A percentile compares a stretch with the other conserved stretches of the same genome.
phyloP scores from a whole-genome alignment of 2,797 vertebrate species.

The Falco biarmicus region DNA sequence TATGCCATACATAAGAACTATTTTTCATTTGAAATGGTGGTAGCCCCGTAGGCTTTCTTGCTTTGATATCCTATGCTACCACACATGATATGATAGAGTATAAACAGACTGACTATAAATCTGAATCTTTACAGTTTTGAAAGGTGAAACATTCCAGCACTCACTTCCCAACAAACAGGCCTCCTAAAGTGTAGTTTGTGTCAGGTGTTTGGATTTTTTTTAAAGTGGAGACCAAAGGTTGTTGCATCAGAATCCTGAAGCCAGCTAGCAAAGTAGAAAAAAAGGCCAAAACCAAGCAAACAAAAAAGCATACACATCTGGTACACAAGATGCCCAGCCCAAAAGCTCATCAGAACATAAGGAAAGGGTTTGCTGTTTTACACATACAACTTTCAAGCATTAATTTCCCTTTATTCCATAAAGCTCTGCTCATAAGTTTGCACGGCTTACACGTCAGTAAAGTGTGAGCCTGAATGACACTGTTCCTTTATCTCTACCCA shows the following conservation, averaged over 20 bases:
- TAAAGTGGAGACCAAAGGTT: background rate
- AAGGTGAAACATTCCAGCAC: slow-evolving; percentile 58
- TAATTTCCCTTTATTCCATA: background rate
- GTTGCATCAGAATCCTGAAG: background rate
- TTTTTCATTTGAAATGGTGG: slow-evolving; percentile 75
- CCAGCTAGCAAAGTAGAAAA: background rate
- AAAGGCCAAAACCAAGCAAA: background rate
- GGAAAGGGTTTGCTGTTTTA: background rate
- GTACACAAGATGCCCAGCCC: background rate
- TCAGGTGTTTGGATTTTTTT: slow-evolving; percentile 26
- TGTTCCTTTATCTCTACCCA: background rate
- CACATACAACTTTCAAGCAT: background rate
- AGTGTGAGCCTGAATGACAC: background rate
- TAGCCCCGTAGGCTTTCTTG: slow-evolving; percentile 26
- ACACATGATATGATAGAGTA: slow-evolving; percentile 67
- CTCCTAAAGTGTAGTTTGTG: background rate
- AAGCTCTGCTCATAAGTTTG: background rate
- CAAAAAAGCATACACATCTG: background rate
- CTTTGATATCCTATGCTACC: slow-evolving; percentile 69
- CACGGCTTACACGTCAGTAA: background rate
- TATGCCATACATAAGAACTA: slow-evolving; percentile 65
- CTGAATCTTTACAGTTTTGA: slow-evolving; percentile 59
- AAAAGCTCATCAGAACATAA: background rate
- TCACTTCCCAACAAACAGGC: slow-evolving; percentile 22
- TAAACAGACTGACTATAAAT: slow-evolving; percentile 66